phyloP scores from a whole-genome alignment of 2,797 vertebrate species.

The Xyrichtys novacula region DNA sequence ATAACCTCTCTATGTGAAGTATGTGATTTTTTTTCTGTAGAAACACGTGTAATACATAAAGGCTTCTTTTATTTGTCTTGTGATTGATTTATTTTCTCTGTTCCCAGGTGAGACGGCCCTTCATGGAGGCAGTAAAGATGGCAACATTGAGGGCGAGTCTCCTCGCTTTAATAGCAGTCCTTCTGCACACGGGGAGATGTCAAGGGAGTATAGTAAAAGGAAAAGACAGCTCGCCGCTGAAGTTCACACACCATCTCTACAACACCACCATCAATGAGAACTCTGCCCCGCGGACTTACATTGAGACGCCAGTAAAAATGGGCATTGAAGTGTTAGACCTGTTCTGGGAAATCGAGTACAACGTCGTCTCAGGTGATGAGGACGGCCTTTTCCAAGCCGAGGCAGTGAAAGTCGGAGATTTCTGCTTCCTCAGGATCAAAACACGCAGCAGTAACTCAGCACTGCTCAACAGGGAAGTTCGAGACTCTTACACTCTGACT shows the following conservation, averaged over 20 bases:
- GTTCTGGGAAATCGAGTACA: conserved; percentile 89
- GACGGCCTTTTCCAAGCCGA: conserved; percentile 91
- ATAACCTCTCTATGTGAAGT: background rate
- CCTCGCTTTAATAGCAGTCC: conserved; percentile 60
- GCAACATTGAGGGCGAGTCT: conserved; percentile 59
- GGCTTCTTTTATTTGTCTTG: background rate
- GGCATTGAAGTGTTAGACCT: conserved; percentile 87
- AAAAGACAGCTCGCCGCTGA: conserved; percentile 82
- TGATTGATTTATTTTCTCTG: conserved; percentile 3
- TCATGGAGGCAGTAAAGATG: conserved; percentile 75
- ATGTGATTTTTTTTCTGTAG: conserved; percentile 14
- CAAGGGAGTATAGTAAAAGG: conserved; percentile 74
- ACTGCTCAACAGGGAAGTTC: conserved; percentile 93
- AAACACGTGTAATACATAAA: background rate
- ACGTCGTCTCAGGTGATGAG: conserved; percentile 89
- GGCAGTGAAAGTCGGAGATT: conserved; percentile 89
- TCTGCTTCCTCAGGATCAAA: conserved; percentile 94
- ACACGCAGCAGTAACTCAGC: conserved; percentile 91
- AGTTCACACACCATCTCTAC: conserved; percentile 93
- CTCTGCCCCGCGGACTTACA: conserved; percentile 92
- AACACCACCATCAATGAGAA: conserved; percentile 95
- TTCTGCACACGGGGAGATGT: conserved; percentile 74
- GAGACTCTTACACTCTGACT: conserved; percentile 90
- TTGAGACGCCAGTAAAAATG: conserved; percentile 91
- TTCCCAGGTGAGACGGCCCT: conserved; percentile 70